phyloP scores from a whole-genome alignment of 2,113 vertebrate genomes.

The Tyrannus savana region DNA sequence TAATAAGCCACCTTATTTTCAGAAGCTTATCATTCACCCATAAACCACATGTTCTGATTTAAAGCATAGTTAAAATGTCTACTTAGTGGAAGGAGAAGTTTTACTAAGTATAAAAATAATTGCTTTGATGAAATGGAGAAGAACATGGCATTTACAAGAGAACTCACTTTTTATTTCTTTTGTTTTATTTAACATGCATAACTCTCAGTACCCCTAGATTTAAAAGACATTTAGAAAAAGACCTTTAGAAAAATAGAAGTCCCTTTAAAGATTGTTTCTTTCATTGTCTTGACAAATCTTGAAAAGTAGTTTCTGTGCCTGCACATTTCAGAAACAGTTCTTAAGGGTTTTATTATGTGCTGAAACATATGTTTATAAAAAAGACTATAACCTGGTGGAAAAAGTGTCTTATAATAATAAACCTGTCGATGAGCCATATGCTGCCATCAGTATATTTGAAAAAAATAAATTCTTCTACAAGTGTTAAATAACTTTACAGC shows the following conservation, averaged over 20 bases:
- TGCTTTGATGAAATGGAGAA: constrained; percentile 46
- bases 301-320: constrained; percentile 49
- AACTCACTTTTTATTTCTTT: neutral
- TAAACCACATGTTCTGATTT: neutral
- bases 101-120: constrained; percentile 57
- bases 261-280: constrained; percentile 47
- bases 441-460: constrained; percentile 35
- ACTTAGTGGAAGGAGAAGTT: constrained; percentile 17
- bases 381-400: constrained; percentile 52
- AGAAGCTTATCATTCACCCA: constrained; percentile 33
- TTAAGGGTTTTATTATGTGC: constrained; percentile 40
- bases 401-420: constrained; percentile 67
- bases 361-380: constrained; percentile 57
- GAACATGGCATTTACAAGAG: constrained; percentile 20
- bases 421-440: constrained; percentile 60
- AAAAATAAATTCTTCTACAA: constrained; percentile 48
- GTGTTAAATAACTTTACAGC: constrained; percentile 59
- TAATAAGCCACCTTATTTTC: neutral
- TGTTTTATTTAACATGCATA: neutral
- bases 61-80: neutral
- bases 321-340: constrained; percentile 49
- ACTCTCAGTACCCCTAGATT: neutral
- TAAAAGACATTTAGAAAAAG: constrained; percentile 42
- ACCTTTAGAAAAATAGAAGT: constrained; percentile 35
- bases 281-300: constrained; percentile 63